phyloP scores from a whole-genome alignment of 2,888 invertebrate genomes.

The Torymus tubicola region DNA sequence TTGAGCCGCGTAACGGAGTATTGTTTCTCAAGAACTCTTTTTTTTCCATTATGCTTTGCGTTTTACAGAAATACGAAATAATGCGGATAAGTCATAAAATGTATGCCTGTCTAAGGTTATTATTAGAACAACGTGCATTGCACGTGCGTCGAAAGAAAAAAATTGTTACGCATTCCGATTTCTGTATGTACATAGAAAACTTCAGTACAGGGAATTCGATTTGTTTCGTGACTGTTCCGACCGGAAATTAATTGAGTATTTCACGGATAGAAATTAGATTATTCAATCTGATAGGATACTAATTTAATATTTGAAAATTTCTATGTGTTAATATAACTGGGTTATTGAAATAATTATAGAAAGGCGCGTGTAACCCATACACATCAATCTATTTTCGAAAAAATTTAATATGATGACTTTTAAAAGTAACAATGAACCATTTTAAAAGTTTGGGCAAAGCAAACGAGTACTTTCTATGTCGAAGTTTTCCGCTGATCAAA shows the following conservation, averaged over 20 bases:
- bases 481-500: not conserved
- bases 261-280: too few relatives aligned
- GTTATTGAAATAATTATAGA: too few relatives aligned
- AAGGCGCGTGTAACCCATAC: too few relatives aligned
- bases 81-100: slow-evolving; percentile 13
- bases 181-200: too few relatives aligned
- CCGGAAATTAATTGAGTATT: too few relatives aligned
- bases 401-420: slow-evolving; percentile 14
- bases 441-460: not conserved
- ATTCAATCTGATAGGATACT: too few relatives aligned
- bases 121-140: not conserved
- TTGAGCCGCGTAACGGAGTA: not conserved
- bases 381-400: not conserved
- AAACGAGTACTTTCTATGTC: too few relatives aligned
- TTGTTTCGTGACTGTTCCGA: too few relatives aligned
- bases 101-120: not conserved
- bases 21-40: slow-evolving; percentile 6
- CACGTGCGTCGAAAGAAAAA: not conserved
- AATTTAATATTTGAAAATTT: too few relatives aligned
- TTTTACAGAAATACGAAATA: slow-evolving; percentile 17
- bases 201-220: too few relatives aligned
- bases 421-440: not conserved
- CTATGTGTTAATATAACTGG: too few relatives aligned
- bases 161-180: not conserved
- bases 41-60: not conserved